These are phyloP conservation scores for Drosophila algonquin DNA, from an alignment of 2,888 invertebrate species.

Conservation along the genomic window DNA sequence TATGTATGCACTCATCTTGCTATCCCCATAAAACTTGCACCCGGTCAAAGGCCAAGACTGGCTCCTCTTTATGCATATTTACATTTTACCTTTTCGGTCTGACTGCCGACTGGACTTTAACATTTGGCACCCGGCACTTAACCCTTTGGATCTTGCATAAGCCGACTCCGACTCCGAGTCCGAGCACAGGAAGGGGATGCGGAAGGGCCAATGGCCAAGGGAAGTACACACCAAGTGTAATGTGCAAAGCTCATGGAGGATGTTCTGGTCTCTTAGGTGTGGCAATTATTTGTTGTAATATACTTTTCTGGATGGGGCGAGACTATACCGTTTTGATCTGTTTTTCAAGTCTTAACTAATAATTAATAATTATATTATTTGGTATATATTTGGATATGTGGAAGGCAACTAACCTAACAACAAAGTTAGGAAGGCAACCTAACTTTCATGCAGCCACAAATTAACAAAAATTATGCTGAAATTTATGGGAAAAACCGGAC, in stretches of 20 bases:
- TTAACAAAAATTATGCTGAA: no score
- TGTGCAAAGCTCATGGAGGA: not conserved
- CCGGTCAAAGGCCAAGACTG: conserved; percentile 18
- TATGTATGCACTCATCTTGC: conserved; percentile 4
- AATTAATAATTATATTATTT: no score
- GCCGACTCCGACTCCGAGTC: not conserved
- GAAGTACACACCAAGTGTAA: not conserved
- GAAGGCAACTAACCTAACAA: no score
- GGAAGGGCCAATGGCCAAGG: not conserved
- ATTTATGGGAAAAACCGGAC: no score
- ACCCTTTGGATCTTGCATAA: conserved; percentile 42
- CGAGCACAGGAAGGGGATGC: not conserved
- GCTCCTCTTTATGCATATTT: conserved; percentile 37
- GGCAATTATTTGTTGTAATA: not conserved
- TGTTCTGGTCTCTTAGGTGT: not conserved
- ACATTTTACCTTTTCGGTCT: conserved; percentile 36
- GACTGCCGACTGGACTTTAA: conserved; percentile 31
- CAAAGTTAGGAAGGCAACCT: no score
- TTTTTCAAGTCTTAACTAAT: not conserved
- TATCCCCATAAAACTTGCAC: conserved; percentile 11
- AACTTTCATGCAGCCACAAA: no score
- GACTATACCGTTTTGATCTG: no score
- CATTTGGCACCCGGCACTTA: conserved; percentile 54
- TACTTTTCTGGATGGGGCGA: not conserved
- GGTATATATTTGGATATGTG: no score